phyloP scores from a whole-genome alignment of 2,797 vertebrate species.

The Bovichtus diacanthus region DNA sequence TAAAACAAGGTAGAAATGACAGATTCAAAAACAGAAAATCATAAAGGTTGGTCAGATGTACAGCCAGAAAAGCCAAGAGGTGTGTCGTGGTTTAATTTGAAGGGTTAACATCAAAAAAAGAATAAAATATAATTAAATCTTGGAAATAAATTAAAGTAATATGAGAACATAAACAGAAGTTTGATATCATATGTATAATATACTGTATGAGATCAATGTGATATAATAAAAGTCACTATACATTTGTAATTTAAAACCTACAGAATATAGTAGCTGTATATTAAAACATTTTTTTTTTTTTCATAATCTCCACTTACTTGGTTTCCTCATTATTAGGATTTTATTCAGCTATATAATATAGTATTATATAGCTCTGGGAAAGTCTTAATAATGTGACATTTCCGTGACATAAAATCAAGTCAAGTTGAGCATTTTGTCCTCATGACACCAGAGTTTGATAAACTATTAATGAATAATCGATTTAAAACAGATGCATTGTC shows the following conservation, averaged over 20 bases:
- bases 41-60: neutral
- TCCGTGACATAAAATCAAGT: neutral
- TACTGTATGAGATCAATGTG: neutral
- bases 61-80: neutral
- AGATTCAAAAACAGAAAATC: neutral
- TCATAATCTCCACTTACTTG: neutral
- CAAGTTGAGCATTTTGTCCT: constrained; percentile 3
- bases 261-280: neutral
- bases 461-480: neutral
- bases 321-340: neutral
- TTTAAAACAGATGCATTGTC: neutral
- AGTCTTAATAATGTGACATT: too few species aligned
- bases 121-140: neutral
- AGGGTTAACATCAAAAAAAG: neutral
- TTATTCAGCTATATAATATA: too few species aligned
- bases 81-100: neutral
- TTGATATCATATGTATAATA: neutral
- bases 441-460: neutral
- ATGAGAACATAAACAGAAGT: neutral
- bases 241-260: neutral
- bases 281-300: neutral
- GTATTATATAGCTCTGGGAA: too few species aligned
- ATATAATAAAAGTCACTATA: neutral
- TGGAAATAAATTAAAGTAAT: neutral
- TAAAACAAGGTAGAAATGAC: neutral